Conservation (phyloP, 1,140 invertebrate species). For the Euschistus heros region DNA sequence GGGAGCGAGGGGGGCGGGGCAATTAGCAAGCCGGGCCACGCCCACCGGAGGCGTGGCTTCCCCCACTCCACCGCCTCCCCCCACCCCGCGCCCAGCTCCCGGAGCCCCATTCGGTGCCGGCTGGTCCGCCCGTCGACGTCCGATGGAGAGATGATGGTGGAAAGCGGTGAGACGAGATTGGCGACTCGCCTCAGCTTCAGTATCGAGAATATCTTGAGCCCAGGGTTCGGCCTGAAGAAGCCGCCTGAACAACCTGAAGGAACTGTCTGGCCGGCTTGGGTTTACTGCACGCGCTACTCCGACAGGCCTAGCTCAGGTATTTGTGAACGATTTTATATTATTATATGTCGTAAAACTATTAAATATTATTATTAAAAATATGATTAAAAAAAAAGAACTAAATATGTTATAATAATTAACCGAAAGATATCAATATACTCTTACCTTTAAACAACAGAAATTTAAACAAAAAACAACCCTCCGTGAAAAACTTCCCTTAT, state of each 20-base stretch:
- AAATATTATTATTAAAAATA: too few relatives aligned
- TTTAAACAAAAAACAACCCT: too few relatives aligned
- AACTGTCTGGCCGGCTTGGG: slow-evolving; percentile 67
- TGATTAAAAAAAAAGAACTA: too few relatives aligned
- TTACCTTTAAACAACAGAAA: too few relatives aligned
- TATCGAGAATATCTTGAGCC: slow-evolving; percentile 49
- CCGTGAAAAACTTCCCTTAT: too few relatives aligned
- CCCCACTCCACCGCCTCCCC: background rate
- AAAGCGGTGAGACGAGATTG: slow-evolving; percentile 33
- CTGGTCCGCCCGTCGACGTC: background rate
- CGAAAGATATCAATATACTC: too few relatives aligned
- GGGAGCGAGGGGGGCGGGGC: background rate
- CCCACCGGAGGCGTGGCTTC: background rate
- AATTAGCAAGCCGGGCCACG: background rate
- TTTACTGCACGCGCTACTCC: slow-evolving; percentile 87
- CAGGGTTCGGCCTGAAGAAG: slow-evolving; percentile 44
- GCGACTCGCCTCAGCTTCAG: slow-evolving; percentile 39
- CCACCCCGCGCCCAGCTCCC: background rate
- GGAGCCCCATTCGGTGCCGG: background rate
- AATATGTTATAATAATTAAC: too few relatives aligned
- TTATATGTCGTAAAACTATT: slow-evolving; percentile 10
- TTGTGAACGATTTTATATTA: too few relatives aligned
- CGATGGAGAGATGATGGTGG: slow-evolving; percentile 29
- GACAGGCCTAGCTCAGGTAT: slow-evolving; percentile 84
- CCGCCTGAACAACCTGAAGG: slow-evolving; percentile 20